Conservation (phyloP, 2,797 vertebrate species). For the Falco berigora region DNA sequence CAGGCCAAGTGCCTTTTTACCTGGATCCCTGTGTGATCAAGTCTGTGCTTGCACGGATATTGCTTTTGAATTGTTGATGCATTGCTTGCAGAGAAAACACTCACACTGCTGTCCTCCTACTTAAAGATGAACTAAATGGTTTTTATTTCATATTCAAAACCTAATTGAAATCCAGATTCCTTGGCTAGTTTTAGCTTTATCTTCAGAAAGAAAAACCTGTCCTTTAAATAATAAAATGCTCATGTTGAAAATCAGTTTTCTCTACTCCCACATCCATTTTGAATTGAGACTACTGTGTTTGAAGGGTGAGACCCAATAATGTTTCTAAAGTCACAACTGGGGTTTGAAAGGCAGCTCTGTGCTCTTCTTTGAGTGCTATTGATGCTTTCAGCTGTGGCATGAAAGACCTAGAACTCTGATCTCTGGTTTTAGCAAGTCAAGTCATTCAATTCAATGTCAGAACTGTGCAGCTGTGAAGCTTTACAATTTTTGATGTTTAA, state of each 20-base stretch:
- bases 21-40: not conserved
- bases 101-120: not conserved
- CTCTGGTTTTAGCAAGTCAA: slow-evolving; percentile 47
- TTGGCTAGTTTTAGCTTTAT: not conserved
- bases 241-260: not conserved
- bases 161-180: not conserved
- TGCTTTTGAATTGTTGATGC: not conserved
- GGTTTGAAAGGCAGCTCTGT: slow-evolving; percentile 37
- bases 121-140: not conserved
- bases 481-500: slow-evolving; percentile 28
- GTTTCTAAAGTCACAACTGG: not conserved
- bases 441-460: slow-evolving; percentile 41
- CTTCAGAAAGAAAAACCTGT: not conserved
- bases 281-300: not conserved
- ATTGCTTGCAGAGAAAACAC: not conserved
- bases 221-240: not conserved
- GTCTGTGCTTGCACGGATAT: not conserved
- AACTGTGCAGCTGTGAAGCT: slow-evolving; percentile 31
- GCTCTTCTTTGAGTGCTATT: slow-evolving; percentile 17
- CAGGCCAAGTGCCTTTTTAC: not conserved
- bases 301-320: not conserved
- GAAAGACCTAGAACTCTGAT: slow-evolving; percentile 64
- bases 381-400: slow-evolving; percentile 50
- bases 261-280: not conserved
- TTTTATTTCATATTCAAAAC: not conserved